Evolutionary conservation across 2,888 invertebrate genomes (phyloP).

Genomic region (Sphaerophoria taeniata): DNA sequence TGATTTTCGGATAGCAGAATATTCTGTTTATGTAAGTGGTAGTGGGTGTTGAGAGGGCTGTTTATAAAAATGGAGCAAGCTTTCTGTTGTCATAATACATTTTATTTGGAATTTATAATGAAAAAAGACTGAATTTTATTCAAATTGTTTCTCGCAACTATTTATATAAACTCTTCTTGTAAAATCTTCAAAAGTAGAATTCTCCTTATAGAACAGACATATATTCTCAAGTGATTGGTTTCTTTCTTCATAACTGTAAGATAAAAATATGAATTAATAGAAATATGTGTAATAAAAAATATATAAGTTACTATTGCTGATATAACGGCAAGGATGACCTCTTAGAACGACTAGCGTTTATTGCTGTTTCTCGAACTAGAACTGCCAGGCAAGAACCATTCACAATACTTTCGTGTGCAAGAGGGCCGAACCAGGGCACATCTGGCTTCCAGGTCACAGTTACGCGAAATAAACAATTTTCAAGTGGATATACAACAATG

Average conservation of each 20-base stretch:
- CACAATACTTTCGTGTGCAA: slow-evolving; percentile 94
- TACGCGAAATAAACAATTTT: slow-evolving; percentile 92
- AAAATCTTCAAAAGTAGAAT: slow-evolving; percentile 95
- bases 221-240: slow-evolving; percentile 93
- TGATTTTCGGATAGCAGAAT: too few relatives aligned
- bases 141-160: too few relatives aligned
- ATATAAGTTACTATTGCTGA: slow-evolving; percentile 90
- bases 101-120: too few relatives aligned
- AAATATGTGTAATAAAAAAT: neutral
- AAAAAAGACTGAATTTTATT: too few relatives aligned
- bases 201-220: slow-evolving; percentile 92
- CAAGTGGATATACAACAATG: slow-evolving; percentile 97
- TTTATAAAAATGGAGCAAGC: too few relatives aligned
- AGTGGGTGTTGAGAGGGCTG: too few relatives aligned
- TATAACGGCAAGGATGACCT: slow-evolving; percentile 94
- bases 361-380: slow-evolving; percentile 94
- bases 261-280: slow-evolving; percentile 18
- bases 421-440: slow-evolving; percentile 96
- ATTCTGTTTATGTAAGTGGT: too few relatives aligned
- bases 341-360: slow-evolving; percentile 96
- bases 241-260: slow-evolving; percentile 94
- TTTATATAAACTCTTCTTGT: slow-evolving; percentile 87
- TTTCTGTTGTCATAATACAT: too few relatives aligned
- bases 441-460: slow-evolving; percentile 94
- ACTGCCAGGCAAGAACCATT: slow-evolving; percentile 88